These are phyloP conservation scores for Toxotes lorentzi DNA, from an alignment of 2,797 vertebrate genomes.

Conservation along the genomic window DNA sequence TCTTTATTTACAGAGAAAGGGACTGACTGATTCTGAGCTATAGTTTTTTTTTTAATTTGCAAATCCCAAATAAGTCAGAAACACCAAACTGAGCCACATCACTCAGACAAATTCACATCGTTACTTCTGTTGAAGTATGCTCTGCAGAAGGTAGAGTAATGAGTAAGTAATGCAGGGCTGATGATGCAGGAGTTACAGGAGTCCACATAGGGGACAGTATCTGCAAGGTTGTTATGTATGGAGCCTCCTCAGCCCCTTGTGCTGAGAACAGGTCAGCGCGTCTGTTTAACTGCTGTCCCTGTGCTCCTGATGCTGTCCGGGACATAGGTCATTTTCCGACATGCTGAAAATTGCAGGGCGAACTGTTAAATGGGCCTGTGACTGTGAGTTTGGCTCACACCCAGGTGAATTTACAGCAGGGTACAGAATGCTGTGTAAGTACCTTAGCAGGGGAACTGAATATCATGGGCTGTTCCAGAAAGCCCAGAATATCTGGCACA, in stretches of 20 bases:
- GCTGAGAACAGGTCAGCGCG: neutral
- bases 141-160: no score
- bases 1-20: neutral
- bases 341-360: neutral
- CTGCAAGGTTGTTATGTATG: neutral
- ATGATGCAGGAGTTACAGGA: no score
- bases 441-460: neutral
- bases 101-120: neutral
- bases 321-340: slow-evolving; percentile 9
- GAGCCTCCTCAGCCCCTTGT: neutral
- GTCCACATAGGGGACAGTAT: neutral
- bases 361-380: slow-evolving; percentile 2
- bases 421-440: neutral
- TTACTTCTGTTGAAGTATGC: neutral
- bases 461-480: neutral
- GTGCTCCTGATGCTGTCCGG: slow-evolving; percentile 19
- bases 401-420: neutral
- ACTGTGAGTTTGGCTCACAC: slow-evolving; percentile 1
- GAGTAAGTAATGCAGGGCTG: neutral
- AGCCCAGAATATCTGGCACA: neutral
- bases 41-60: neutral
- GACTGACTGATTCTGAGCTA: neutral
- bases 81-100: neutral
- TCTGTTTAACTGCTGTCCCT: slow-evolving; percentile 10
- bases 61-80: neutral